Evolutionary conservation across 2,888 invertebrate species (phyloP).

Genomic region (Xestobium rufovillosum): DNA sequence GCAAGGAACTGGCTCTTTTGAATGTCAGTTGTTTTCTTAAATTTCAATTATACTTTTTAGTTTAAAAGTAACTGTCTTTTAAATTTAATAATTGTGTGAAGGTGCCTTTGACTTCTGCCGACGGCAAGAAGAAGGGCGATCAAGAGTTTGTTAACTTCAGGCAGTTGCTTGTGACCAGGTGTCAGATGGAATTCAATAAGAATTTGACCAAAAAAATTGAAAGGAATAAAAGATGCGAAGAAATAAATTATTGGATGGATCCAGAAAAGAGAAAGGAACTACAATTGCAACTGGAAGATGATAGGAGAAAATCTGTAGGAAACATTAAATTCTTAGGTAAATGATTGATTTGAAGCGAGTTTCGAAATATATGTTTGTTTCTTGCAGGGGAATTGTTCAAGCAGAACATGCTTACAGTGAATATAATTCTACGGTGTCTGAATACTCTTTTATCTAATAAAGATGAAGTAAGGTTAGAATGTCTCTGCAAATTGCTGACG

Average conservation of each 20-base stretch:
- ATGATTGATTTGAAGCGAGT: constrained; percentile 19
- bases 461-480: constrained; percentile 88
- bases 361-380: constrained; percentile 10
- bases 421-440: constrained; percentile 84
- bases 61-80: too few relatives aligned
- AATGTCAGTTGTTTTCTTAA: constrained; percentile 47
- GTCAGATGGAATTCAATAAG: constrained; percentile 84
- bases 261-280: constrained; percentile 67
- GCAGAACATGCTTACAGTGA: constrained; percentile 77
- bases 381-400: constrained; percentile 86
- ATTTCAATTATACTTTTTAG: constrained; percentile 6
- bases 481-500: constrained; percentile 82
- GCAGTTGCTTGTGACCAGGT: constrained; percentile 71
- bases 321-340: constrained; percentile 66
- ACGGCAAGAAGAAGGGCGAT: constrained; percentile 20
- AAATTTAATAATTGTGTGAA: too few relatives aligned
- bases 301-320: constrained; percentile 77
- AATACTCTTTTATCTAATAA: constrained; percentile 63
- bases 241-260: constrained; percentile 51
- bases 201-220: constrained; percentile 62
- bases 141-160: constrained; percentile 56
- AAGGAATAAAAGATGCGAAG: constrained; percentile 46
- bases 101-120: constrained; percentile 24
- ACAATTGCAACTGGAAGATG: constrained; percentile 60
- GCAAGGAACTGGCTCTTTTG: constrained; percentile 59